phyloP scores from a whole-genome alignment of 2,888 invertebrate genomes.

The Eupithecia exiguata region DNA sequence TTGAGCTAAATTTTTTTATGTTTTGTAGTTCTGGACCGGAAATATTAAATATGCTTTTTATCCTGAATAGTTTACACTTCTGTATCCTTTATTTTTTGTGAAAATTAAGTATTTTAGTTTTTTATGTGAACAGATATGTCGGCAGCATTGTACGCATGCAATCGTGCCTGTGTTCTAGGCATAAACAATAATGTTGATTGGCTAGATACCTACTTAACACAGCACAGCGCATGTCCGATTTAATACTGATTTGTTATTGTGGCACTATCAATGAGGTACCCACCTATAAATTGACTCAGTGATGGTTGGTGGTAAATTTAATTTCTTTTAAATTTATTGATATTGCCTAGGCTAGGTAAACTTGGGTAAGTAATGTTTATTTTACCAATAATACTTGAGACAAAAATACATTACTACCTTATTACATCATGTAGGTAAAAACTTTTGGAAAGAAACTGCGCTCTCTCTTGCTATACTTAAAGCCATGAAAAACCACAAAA shows the following conservation, averaged over 20 bases:
- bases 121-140: not conserved
- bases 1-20: too few relatives aligned
- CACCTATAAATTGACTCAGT: not conserved
- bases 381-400: not conserved
- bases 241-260: not conserved
- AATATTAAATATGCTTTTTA: too few relatives aligned
- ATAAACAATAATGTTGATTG: conserved; percentile 13
- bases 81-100: too few relatives aligned
- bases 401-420: not conserved
- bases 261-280: not conserved
- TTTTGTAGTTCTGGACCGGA: too few relatives aligned
- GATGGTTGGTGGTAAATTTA: not conserved
- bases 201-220: not conserved
- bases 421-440: not conserved
- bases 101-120: not conserved
- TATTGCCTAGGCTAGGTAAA: not conserved
- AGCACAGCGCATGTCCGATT: not conserved
- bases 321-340: not conserved
- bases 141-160: not conserved
- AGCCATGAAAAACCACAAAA: not conserved
- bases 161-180: conserved; percentile 61
- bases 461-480: not conserved
- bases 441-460: not conserved
- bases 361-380: not conserved
- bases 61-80: too few relatives aligned